Evolutionary conservation across 2,888 invertebrate genomes (phyloP), one percentile per base, ranked within the genome.

Genomic region (Drosophila flavopinicola): DNA sequence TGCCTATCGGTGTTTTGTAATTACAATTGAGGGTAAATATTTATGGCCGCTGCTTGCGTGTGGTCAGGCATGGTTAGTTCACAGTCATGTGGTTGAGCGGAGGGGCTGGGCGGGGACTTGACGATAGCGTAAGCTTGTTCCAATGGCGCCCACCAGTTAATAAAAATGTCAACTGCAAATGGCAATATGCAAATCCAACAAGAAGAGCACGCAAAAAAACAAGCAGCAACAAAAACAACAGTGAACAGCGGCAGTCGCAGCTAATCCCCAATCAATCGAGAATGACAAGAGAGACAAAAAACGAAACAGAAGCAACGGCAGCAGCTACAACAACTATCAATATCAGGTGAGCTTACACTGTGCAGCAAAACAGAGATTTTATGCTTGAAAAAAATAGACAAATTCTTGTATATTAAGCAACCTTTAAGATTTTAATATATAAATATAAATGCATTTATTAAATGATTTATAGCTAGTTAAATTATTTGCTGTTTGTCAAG

Each of bases 1-100:
- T 87, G 83, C 78, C 85, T 87, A 83, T 83, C 85, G 87, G 83
- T 86, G 87, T 83, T 83, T 85, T 77, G 82, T 86, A 86, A 80
- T 85, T 85, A 75, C 86, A 80, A 80, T 85, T 58, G 86, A 65
- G 80, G 80, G 80, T 82, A 82, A 86, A 80, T 79, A 80, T 75
- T 82, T 83, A 83, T 79, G 75, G 78, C 69, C 65, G 76, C 60
- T 73, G 78, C 54, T 78, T 75, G 75, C 75, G 78, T 78, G 75
- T 85, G 79, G 79, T 79, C 83, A 78, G 78, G 82, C 79, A 68
- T 69, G 66, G 79, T 66, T 85, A 78, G 64, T 51, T 84, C 3
- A 17, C 7, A 4, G 7, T 3, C 33, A 9, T 15, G 9, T 1
- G 4, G 9, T 2, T 2, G 13, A 6, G 9, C 11, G 39, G 13